Evolutionary conservation across 92 coral and sea anemone genomes (phyloP), one percentile per base, ranked within the genome.

Genomic region (Siderastrea radians): DNA sequence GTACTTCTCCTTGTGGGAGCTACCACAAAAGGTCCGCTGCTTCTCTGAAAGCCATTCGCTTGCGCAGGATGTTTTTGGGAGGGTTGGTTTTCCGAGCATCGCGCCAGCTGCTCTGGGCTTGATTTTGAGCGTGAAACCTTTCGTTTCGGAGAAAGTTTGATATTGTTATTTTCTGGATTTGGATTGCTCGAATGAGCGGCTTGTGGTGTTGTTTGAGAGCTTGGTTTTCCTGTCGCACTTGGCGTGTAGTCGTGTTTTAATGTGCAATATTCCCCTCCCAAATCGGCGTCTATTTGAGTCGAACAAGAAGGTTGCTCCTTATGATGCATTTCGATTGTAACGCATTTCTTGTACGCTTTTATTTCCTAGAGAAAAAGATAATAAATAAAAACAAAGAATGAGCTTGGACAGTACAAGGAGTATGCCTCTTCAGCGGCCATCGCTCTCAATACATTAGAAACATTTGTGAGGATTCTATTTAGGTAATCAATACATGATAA

Each of bases 111-210:
- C 53, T 86, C 93, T 1, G 93, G 93, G 46, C 74, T 90, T 44
- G 93, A 90, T 46, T 15, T 81, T 54, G 93, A 80, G 75, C 93
- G 93, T 47, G 52, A 77, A 17, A 90, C 19, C 68, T 86, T 81
- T 46, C 62, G 82, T 68, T 54, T 66, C 62, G 87, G 74, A 45
- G 74, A 15, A 49, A 50, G 17, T n/a, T 61, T 84, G 43, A 15
- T 1, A 19, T 61, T 74, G 73, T 63, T 63, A 49, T 74, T 62
- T 26, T 73, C 74, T 14, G 43, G 68, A n/a, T 63, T 73, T 43
- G 38, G 1, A 43, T 3, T 51, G 72, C 51, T 60, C 1, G 79
- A 45, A 1, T 43, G 74, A 73, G 61, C 14, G 5, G 12, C 6
- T 53, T 74, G 80, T 63, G 51, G n/a, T 7, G 72, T 7, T 59